phyloP scores from a whole-genome alignment of 2,797 vertebrate genomes.

The Neopelma chrysocephalum region DNA sequence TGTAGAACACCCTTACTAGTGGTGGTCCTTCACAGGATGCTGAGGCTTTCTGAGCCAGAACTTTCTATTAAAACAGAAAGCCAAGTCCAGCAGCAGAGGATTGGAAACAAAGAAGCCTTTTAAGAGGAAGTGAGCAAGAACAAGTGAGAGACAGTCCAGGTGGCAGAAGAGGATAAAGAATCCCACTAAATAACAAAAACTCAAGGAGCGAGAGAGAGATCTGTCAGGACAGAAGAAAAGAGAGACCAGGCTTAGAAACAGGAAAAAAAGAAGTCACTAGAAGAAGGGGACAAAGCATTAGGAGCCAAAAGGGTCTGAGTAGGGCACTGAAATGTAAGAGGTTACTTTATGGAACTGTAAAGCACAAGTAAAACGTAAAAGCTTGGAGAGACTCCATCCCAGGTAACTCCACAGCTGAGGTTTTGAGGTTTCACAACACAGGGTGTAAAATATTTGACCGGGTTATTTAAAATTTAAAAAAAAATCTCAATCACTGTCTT shows the following conservation, averaged over 20 bases:
- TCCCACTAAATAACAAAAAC: constrained; percentile 13
- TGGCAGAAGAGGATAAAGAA: constrained; percentile 23
- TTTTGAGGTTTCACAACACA: background rate
- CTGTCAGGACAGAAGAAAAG: background rate
- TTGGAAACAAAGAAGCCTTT: constrained; percentile 13
- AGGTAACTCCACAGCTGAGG: background rate
- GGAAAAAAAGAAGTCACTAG: background rate
- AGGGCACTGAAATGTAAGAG: background rate
- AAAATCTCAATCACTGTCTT: background rate
- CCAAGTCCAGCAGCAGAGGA: background rate
- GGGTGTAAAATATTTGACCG: background rate
- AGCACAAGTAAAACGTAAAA: background rate
- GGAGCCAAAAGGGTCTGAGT: background rate
- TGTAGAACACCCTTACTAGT: background rate
- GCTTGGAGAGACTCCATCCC: background rate
- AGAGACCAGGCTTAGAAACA: background rate
- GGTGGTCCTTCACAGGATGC: background rate
- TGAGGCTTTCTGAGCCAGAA: background rate
- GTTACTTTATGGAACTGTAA: background rate
- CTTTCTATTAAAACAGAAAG: background rate
- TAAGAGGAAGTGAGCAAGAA: background rate
- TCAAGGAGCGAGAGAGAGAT: background rate
- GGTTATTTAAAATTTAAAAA: background rate
- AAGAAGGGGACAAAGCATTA: background rate
- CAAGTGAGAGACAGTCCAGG: background rate